Conservation (phyloP, 37 sponge, comb jelly and placozoan species). For the Bolinopsis microptera region DNA sequence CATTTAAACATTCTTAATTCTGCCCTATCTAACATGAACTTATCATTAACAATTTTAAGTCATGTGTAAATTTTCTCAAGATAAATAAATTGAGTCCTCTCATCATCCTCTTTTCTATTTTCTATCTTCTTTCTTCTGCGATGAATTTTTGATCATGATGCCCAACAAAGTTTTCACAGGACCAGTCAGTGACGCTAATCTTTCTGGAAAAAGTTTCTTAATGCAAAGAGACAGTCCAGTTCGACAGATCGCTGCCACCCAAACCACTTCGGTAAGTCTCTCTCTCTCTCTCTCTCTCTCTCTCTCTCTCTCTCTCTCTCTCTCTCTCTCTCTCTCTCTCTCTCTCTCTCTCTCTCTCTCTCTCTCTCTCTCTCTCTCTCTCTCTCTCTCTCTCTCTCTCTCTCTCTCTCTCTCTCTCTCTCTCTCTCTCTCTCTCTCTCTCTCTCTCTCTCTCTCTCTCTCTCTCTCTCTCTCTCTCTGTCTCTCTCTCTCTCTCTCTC, state of each 20-base stretch:
- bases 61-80: too few species aligned
- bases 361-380: constrained; percentile 7
- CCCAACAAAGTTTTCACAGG: background rate
- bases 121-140: background rate
- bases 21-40: too few species aligned
- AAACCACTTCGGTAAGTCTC: too few species aligned
- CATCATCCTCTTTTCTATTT: background rate
- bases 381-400: constrained; percentile 7
- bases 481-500: background rate
- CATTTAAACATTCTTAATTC: too few species aligned
- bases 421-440: constrained; percentile 7
- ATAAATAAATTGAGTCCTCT: too few species aligned
- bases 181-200: constrained; percentile 53
- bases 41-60: too few species aligned
- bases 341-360: constrained; percentile 7
- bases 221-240: constrained; percentile 58
- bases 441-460: background rate
- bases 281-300: background rate
- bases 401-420: constrained; percentile 7
- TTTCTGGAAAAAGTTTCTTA: constrained; percentile 46
- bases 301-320: constrained; percentile 7
- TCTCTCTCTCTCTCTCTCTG: background rate
- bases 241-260: too few species aligned
- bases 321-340: constrained; percentile 7
- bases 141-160: background rate